Evolutionary conservation across 2,888 invertebrate species (phyloP), one percentile per base, ranked within the genome.

Genomic region (Pterobdella sp.): DNA sequence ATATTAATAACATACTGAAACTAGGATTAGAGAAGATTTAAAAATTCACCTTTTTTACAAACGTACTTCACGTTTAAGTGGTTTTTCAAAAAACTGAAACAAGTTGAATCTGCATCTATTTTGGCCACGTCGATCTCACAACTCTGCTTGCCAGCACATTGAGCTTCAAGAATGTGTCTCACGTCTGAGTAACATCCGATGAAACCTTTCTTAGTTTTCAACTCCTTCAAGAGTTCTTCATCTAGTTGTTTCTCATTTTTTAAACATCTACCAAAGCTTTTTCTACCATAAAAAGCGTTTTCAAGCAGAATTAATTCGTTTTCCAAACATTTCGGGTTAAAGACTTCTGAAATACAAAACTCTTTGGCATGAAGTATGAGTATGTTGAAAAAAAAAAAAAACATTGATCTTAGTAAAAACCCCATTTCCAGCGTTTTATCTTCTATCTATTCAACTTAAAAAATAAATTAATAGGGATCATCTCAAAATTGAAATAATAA

Each of bases 131-230:
- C 37, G n/a, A 74, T 14, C n/a, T 70, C 70, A 56, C 74, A 74
- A 26, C 32, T 32, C 10, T 34, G 52, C 22, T 49, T 63, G 26
- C 74, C 74, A 71, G 37, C 36, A 37, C 74, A 74, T 37, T 71
- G 34, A 32, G 35, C 1, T 7, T 49, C 65, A 10, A 74, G 10
- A 29, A 74, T 31, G 7, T 36, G 3, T 26, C 29, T 26, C 34
- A 74, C 74, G 63, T 74, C 74, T 26, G 69, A 36, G 34, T 70
- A 71, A 29, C 74, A 74, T 1, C 71, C 74, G 37, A 74, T 42
- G 34, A 35, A 63, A 14, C 56, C 32, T 26, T 36, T 36, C 36
- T 68, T n/a, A n/a, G n/a, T n/a, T n/a, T n/a, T n/a, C n/a, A n/a
- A n/a, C n/a, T n/a, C n/a, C n/a, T n/a, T n/a, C n/a, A n/a, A n/a